phyloP scores from a whole-genome alignment of 2,113 vertebrate species.

The Paedocypris sp. region DNA sequence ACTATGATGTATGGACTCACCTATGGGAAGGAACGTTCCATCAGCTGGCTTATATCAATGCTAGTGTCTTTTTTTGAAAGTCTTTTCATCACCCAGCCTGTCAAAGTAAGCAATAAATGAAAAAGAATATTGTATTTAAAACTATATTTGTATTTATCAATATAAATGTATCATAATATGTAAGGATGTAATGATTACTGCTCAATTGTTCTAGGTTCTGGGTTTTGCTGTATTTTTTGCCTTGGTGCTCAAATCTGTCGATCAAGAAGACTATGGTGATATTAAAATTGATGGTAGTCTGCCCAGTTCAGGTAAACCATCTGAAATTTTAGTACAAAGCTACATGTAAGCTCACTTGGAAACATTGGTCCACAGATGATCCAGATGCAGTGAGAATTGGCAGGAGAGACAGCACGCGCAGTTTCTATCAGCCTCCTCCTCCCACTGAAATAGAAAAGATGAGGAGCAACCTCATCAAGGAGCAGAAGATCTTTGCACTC shows the following conservation, averaged over 20 bases:
- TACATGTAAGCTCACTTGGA: background rate
- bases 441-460: conserved; percentile 72
- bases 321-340: background rate
- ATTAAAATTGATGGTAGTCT: conserved; percentile 43
- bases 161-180: background rate
- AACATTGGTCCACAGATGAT: conserved; percentile 53
- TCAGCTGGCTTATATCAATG: conserved; percentile 89
- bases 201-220: conserved; percentile 70
- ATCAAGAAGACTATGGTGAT: conserved; percentile 74
- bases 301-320: conserved; percentile 44
- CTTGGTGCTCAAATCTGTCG: conserved; percentile 79
- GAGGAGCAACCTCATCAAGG: conserved; percentile 69
- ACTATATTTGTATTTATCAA: too few relatives aligned
- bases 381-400: conserved; percentile 51
- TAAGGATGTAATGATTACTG: too few relatives aligned
- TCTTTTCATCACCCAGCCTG: conserved; percentile 81
- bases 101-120: conserved; percentile 68
- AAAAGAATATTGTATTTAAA: too few relatives aligned
- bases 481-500: conserved; percentile 80
- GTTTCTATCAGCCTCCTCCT: conserved; percentile 75
- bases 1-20: conserved; percentile 86
- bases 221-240: conserved; percentile 94
- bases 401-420: conserved; percentile 70
- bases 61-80: conserved; percentile 84
- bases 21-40: conserved; percentile 78